phyloP scores from a whole-genome alignment of 2,797 vertebrate genomes.

The Periophthalmus magnuspinnatus region DNA sequence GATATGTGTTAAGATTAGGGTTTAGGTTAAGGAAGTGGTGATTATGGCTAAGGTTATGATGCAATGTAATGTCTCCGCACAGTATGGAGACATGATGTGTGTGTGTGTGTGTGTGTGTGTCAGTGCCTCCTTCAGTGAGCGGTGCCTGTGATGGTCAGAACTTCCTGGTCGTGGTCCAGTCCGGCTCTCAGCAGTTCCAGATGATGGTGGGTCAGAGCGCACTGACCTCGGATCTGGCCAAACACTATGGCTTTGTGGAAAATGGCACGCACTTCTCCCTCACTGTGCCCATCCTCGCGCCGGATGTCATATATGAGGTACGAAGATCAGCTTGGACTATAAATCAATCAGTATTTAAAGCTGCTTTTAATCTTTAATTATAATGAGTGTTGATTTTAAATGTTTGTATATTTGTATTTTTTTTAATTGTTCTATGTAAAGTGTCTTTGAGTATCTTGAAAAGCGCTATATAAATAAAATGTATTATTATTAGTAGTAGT shows the following conservation, averaged over 20 bases:
- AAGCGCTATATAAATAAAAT: no score
- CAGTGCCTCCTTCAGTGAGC: constrained; percentile 52
- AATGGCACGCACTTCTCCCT: constrained; percentile 65
- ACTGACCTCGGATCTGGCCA: constrained; percentile 48
- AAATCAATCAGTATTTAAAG: no score
- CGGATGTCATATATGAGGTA: constrained; percentile 56
- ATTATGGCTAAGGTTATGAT: no score
- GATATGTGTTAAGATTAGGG: no score
- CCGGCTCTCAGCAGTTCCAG: constrained; percentile 54
- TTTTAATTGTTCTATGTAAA: no score
- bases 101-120: not conserved
- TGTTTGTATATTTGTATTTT: no score
- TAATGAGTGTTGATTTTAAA: no score
- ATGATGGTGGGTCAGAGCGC: constrained; percentile 45
- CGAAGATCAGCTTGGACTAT: not conserved
- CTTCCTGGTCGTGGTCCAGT: constrained; percentile 61
- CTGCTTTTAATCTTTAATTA: no score
- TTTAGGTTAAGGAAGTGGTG: no score
- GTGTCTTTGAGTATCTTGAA: no score
- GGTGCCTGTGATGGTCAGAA: constrained; percentile 59
- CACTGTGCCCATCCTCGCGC: constrained; percentile 46
- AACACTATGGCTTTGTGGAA: constrained; percentile 45
- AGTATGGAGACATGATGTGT: not conserved
- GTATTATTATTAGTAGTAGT: no score
- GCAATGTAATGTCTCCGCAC: no score